Evolutionary conservation across 2,797 vertebrate genomes (phyloP), one percentile per base, ranked within the genome.

Genomic region (Apodemus agrarius): DNA sequence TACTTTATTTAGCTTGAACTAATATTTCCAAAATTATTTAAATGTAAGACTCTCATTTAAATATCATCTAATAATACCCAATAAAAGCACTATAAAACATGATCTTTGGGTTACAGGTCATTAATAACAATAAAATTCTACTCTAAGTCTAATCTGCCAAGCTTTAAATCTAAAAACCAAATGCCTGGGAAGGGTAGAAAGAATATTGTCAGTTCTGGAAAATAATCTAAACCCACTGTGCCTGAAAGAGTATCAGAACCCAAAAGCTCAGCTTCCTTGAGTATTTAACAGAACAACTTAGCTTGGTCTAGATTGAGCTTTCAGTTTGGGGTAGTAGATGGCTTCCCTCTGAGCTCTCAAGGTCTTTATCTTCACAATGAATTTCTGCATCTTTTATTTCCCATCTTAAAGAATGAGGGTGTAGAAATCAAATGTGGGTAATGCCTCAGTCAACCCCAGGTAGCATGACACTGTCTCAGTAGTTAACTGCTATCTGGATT

Each of bases 21-120:
- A 67, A 67, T 61, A 13, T 79, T 95, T 92, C 12, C 19, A 19
- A 92, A 79, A 40, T 95, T 87, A 59, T 96, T 89, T 94, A 43
- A 76, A 34, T 34, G 29, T 24, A 63, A 16, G 67, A 74, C 34
- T 61, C 7, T 54, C 69, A 76, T 59, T 92, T 4, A 95, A 96
- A 21, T 8, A 82, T 37, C 1, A 21, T 79, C 37, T 89, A 29
- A 52, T 43, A 65, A 65, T 57, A 91, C 3, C 9, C 22, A 6
- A 14, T 16, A 57, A 43, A 67, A n/a, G 52, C n/a, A 31, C 29
- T 93, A 26, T 57, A 65, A 74, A 43, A 59, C 93, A 49, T 80
- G 31, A 22, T 89, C 31, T 22, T 19, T n/a, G 21, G 21, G 7
- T 90, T 19, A 24, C 10, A 89, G 87, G 37, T 94, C 8, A 78